Percentiles rank a stretch among this genome's conserved stretches.
These are phyloP conservation scores for Exaiptasia diaphana DNA, from an alignment of 64 coral and sea anemone species.

Conservation along the genomic window DNA sequence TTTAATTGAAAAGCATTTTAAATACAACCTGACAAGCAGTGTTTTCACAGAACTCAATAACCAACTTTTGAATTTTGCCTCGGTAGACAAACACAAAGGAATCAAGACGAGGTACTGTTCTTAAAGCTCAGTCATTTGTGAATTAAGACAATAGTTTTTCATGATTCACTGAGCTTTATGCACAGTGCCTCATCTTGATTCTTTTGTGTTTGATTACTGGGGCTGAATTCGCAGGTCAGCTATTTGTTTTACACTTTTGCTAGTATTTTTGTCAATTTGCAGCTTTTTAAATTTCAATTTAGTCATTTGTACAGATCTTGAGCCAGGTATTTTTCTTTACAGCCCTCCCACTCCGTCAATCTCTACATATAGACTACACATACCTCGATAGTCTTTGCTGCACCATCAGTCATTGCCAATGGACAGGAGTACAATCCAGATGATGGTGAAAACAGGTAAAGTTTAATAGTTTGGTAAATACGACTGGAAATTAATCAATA, in stretches of 20 bases:
- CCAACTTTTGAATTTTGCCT: too few species aligned
- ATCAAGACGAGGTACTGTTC: too few species aligned
- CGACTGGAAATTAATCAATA: slow-evolving; percentile 43
- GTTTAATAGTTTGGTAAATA: slow-evolving; percentile 72
- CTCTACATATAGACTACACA: not conserved
- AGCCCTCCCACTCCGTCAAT: not conserved
- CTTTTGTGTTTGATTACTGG: too few species aligned
- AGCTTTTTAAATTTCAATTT: too few species aligned
- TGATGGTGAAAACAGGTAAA: slow-evolving; percentile 76
- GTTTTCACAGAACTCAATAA: not conserved
- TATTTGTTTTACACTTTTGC: too few species aligned
- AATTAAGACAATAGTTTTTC: too few species aligned
- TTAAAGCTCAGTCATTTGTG: too few species aligned
- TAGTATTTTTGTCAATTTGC: too few species aligned
- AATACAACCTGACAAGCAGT: not conserved
- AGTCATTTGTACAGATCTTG: not conserved
- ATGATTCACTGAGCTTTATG: too few species aligned
- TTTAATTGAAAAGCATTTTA: not conserved
- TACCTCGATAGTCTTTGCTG: slow-evolving; percentile 86
- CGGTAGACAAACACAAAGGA: too few species aligned
- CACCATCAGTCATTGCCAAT: slow-evolving; percentile 95
- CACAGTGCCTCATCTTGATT: too few species aligned
- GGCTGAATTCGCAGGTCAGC: too few species aligned
- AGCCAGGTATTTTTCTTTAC: not conserved
- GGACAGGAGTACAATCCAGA: slow-evolving; percentile 95